Conservation (phyloP, 2,797 vertebrate species). For the Rallus crepitans region DNA sequence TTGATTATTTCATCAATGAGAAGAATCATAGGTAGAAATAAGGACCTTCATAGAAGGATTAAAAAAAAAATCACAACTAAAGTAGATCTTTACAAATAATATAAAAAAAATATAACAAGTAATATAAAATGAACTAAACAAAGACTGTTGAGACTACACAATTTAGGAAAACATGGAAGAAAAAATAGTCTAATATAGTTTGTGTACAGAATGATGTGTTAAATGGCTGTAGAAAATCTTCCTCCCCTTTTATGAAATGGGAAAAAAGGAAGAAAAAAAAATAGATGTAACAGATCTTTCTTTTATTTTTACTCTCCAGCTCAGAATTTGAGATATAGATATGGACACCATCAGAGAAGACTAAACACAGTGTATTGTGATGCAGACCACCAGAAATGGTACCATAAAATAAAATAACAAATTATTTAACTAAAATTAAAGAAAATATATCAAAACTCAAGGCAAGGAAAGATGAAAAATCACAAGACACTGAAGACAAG, state of each 20-base stretch:
- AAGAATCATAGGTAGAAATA: not conserved
- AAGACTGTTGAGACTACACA: not conserved
- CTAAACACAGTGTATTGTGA: not conserved
- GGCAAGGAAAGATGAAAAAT: not conserved
- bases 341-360: not conserved
- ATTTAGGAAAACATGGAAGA: not conserved
- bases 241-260: rapidly evolving
- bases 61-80: not conserved
- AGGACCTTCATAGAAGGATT: not conserved
- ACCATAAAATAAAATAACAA: not conserved
- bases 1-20: not conserved
- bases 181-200: not conserved
- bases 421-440: not conserved
- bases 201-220: not conserved
- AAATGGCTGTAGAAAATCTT: not conserved
- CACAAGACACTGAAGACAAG: not conserved
- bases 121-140: not conserved
- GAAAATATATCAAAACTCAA: not conserved
- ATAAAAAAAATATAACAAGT: no score
- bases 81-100: not conserved
- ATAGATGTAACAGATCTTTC: not conserved
- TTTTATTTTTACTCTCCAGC: not conserved
- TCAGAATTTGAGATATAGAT: not conserved
- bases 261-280: not conserved
- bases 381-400: not conserved